A percentile compares a stretch with the other conserved stretches of the same genome.
These are phyloP conservation scores for Sminthurinus aureus DNA, from an alignment of 2,888 invertebrate genomes.

Conservation along the genomic window DNA sequence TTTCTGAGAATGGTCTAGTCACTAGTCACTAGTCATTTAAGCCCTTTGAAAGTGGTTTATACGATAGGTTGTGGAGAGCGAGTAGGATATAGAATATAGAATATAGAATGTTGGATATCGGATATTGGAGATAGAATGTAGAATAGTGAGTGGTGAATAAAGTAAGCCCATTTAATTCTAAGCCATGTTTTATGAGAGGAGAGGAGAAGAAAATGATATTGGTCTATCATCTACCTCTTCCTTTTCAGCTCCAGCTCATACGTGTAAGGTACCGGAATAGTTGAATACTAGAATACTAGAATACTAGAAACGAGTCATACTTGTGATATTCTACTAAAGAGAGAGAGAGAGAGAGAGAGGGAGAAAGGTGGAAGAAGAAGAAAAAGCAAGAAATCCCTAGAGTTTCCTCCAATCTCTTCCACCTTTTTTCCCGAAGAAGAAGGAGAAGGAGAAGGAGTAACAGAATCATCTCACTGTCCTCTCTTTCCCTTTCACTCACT, in stretches of 20 bases:
- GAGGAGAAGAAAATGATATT: not conserved
- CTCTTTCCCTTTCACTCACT: not conserved
- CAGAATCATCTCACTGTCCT: not conserved
- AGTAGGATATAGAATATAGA: not conserved
- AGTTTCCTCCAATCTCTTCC: not conserved
- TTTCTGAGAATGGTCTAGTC: not conserved
- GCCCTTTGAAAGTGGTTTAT: not conserved
- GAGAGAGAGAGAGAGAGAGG: no score
- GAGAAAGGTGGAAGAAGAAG: not conserved
- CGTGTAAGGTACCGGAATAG: no score
- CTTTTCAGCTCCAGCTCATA: no score
- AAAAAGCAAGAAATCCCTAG: not conserved
- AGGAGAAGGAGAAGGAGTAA: no score
- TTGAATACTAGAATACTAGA: no score
- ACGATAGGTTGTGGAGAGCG: no score
- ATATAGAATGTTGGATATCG: no score
- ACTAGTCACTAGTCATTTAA: not conserved
- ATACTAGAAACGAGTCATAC: no score
- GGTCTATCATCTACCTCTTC: not conserved
- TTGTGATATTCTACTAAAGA: no score
- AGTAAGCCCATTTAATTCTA: not conserved
- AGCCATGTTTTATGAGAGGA: not conserved
- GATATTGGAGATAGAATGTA: no score
- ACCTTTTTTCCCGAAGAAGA: not conserved
- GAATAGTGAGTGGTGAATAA: not conserved